phyloP scores from a whole-genome alignment of 37 sponge, comb jelly and placozoan genomes.

The Mnemiopsis leidyi region DNA sequence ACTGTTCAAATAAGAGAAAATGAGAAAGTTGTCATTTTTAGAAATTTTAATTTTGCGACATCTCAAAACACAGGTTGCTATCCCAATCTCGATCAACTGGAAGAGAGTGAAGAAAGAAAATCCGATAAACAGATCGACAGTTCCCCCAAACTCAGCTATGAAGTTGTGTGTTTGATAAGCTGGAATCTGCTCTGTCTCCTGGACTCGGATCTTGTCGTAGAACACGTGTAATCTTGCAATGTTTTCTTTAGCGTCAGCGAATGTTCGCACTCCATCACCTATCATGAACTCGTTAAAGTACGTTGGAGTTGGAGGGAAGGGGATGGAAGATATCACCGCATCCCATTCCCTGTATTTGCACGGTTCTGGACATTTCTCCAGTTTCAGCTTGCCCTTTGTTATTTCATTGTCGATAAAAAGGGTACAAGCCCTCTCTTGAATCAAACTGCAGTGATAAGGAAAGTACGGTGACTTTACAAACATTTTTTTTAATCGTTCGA shows the following conservation, averaged over 20 bases:
- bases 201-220: neutral
- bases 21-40: too few relatives aligned
- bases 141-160: neutral
- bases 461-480: too few relatives aligned
- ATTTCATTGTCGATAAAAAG: neutral
- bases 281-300: neutral
- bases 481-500: too few relatives aligned
- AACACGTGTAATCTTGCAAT: neutral
- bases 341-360: neutral
- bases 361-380: neutral
- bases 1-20: too few relatives aligned
- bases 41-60: neutral
- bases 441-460: too few relatives aligned
- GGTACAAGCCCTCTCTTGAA: neutral
- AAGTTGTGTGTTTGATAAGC: neutral
- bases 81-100: neutral
- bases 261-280: neutral
- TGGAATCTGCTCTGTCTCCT: neutral
- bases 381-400: neutral
- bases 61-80: too few relatives aligned
- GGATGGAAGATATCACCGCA: neutral
- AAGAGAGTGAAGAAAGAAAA: neutral
- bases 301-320: neutral
- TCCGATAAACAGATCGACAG: too few relatives aligned
- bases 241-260: neutral